phyloP scores from a whole-genome alignment of 2,113 vertebrate species.

The Scartelaos histophorus region DNA sequence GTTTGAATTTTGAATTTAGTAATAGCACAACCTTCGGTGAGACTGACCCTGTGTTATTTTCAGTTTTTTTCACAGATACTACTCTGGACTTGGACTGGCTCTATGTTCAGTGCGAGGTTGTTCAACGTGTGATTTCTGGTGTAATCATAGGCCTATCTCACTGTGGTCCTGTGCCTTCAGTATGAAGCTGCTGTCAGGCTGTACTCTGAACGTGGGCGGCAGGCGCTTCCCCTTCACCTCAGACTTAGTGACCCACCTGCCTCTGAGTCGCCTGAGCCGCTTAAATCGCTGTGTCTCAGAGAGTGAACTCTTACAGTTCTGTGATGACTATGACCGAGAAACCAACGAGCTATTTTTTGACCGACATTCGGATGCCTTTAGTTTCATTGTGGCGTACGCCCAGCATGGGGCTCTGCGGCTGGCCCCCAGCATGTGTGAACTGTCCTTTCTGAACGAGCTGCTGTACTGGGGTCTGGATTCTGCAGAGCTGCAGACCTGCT shows the following conservation, averaged over 20 bases:
- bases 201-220: slow-evolving; percentile 91
- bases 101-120: not conserved
- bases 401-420: slow-evolving; percentile 92
- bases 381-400: slow-evolving; percentile 92
- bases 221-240: slow-evolving; percentile 86
- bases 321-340: slow-evolving; percentile 94
- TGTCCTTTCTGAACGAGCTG: slow-evolving; percentile 97
- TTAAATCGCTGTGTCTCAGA: slow-evolving; percentile 90
- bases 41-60: not conserved
- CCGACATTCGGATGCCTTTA: slow-evolving; percentile 93
- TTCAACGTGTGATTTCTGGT: not conserved
- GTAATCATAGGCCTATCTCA: not conserved
- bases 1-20: too few species aligned
- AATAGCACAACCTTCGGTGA: not conserved
- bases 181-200: slow-evolving; percentile 28
- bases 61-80: not conserved
- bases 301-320: slow-evolving; percentile 93
- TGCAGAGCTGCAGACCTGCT: slow-evolving; percentile 90
- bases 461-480: slow-evolving; percentile 95
- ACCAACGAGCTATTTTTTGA: slow-evolving; percentile 97
- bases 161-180: not conserved
- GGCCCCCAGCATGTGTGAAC: slow-evolving; percentile 94
- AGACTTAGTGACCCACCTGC: slow-evolving; percentile 90
- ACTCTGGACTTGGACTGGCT: not conserved
- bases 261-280: slow-evolving; percentile 88